Conservation (phyloP, 2,797 vertebrate genomes). For the Myotis myotis region DNA sequence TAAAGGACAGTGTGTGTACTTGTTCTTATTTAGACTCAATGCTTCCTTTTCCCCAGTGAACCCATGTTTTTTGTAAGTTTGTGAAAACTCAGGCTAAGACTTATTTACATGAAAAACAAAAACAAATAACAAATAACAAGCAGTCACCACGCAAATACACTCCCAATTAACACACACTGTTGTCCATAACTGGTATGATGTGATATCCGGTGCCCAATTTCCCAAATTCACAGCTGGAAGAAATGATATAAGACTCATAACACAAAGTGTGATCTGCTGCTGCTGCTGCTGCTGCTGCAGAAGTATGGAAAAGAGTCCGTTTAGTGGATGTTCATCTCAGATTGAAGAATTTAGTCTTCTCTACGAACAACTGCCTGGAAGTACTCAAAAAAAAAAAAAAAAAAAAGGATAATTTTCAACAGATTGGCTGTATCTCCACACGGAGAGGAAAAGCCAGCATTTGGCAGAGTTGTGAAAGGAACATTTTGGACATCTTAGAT, state of each 20-base stretch:
- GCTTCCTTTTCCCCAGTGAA: background rate
- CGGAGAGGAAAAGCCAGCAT: slow-evolving; percentile 41
- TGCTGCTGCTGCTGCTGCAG: background rate
- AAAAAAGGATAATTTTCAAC: slow-evolving; percentile 36
- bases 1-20: background rate
- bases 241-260: slow-evolving; percentile 11
- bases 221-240: slow-evolving; percentile 19
- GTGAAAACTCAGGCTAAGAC: background rate
- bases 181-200: background rate
- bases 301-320: slow-evolving; percentile 10
- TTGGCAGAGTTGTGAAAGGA: slow-evolving; percentile 67
- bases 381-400: background rate
- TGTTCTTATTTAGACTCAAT: background rate
- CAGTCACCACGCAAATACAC: slow-evolving; percentile 7
- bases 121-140: background rate
- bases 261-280: background rate
- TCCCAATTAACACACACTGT: slow-evolving; percentile 8
- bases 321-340: background rate
- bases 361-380: slow-evolving; percentile 52
- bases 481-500: slow-evolving; percentile 66
- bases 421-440: slow-evolving; percentile 61
- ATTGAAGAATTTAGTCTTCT: slow-evolving; percentile 19
- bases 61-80: background rate
- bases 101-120: slow-evolving; percentile 5
- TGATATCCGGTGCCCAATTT: background rate